phyloP scores from a whole-genome alignment of 1,140 invertebrate genomes.

The Bombus difficillimus region DNA sequence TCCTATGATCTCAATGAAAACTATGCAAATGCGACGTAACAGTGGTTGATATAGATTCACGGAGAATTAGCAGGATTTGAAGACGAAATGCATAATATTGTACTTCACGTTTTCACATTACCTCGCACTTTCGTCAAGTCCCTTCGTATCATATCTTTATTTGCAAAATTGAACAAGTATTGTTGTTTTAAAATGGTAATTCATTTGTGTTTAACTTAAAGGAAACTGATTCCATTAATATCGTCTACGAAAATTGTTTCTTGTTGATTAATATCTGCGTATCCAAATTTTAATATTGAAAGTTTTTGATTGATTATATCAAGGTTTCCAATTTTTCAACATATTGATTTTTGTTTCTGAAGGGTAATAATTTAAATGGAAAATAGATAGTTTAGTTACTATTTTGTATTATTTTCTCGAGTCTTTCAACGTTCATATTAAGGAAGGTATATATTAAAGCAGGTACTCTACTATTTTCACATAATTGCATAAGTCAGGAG shows the following conservation, averaged over 20 bases:
- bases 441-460: not conserved
- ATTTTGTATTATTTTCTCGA: not conserved
- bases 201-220: not conserved
- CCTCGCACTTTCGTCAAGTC: not conserved
- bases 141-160: not conserved
- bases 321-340: not conserved
- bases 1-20: slow-evolving; percentile 48
- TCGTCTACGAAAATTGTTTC: not conserved
- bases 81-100: slow-evolving; percentile 19
- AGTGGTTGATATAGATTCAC: not conserved
- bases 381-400: not conserved
- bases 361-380: not conserved
- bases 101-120: slow-evolving; percentile 1
- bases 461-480: not conserved
- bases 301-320: not conserved
- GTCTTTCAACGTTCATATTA: not conserved
- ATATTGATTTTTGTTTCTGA: not conserved
- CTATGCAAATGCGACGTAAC: slow-evolving; percentile 48
- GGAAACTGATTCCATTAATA: not conserved
- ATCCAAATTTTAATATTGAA: not conserved
- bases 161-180: not conserved
- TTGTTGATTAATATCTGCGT: not conserved
- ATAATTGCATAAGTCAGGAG: not conserved
- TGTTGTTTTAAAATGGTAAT: too few relatives aligned
- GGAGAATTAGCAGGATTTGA: not conserved